Conservation (phyloP, 1,140 invertebrate genomes). For the Chironomus striatipennis region DNA sequence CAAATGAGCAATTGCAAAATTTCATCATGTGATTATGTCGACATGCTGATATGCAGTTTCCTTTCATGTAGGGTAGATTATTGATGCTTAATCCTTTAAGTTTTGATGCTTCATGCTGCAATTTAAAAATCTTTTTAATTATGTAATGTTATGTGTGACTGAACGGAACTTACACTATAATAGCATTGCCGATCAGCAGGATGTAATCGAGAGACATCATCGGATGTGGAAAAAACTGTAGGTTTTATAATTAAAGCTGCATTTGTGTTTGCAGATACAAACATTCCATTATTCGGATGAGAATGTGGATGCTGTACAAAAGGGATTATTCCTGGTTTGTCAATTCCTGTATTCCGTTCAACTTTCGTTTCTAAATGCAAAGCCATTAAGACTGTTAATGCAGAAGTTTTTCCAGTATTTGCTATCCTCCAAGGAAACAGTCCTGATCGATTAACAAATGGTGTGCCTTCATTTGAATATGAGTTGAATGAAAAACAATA, state of each 20-base stretch:
- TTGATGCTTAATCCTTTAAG: conserved; percentile 29
- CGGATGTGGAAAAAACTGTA: conserved; percentile 35
- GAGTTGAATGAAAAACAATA: conserved; percentile 49
- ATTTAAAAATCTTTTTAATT: not conserved
- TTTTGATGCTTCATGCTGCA: not conserved
- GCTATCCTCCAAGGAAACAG: conserved; percentile 35
- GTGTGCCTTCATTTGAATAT: conserved; percentile 34
- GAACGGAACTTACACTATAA: conserved; percentile 31
- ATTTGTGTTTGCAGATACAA: conserved; percentile 32
- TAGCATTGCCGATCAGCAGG: conserved; percentile 34
- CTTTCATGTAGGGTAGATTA: not conserved
- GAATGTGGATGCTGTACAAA: conserved; percentile 35
- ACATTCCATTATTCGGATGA: conserved; percentile 33
- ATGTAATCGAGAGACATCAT: conserved; percentile 32
- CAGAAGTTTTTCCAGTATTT: conserved; percentile 32
- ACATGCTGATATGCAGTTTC: conserved; percentile 37
- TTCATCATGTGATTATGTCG: conserved; percentile 36
- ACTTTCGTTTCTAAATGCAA: not conserved
- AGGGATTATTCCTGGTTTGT: conserved; percentile 10
- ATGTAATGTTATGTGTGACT: not conserved
- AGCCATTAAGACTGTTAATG: conserved; percentile 24
- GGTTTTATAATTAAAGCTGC: conserved; percentile 35
- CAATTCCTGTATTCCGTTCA: not conserved
- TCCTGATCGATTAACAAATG: not conserved
- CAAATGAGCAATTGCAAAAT: conserved; percentile 38